Evolutionary conservation across 2,888 invertebrate species (phyloP).

Genomic region (Caenorhabditis parvicauda): DNA sequence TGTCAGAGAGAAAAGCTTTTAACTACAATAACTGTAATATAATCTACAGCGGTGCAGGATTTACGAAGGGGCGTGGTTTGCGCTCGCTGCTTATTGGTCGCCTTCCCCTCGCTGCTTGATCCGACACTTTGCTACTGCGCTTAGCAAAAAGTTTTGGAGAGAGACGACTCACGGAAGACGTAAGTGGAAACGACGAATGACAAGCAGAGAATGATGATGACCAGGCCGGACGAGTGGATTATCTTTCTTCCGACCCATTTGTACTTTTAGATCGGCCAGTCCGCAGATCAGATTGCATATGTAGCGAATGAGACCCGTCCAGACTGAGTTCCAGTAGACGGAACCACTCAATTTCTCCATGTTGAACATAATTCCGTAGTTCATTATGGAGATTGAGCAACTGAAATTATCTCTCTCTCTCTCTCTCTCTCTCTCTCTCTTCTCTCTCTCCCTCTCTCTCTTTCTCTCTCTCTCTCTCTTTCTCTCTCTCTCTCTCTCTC

Average conservation of each 20-base stretch:
- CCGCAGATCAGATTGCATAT: slow-evolving; percentile 31
- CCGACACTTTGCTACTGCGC: too few relatives aligned
- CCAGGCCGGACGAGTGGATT: slow-evolving; percentile 34
- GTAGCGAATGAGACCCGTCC: slow-evolving; percentile 34
- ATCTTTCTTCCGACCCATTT: slow-evolving; percentile 35
- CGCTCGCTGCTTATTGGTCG: too few relatives aligned
- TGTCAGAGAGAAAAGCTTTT: too few relatives aligned
- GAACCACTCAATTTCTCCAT: slow-evolving; percentile 55
- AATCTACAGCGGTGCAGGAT: too few relatives aligned
- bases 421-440: too few relatives aligned
- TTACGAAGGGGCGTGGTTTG: too few relatives aligned
- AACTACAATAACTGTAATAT: too few relatives aligned
- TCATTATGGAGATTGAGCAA: slow-evolving; percentile 45
- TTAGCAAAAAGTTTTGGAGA: too few relatives aligned
- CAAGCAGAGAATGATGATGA: slow-evolving; percentile 32
- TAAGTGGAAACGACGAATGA: slow-evolving; percentile 32
- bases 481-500: too few relatives aligned
- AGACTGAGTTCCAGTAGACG: slow-evolving; percentile 47
- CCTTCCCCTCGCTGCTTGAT: too few relatives aligned
- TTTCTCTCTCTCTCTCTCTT: too few relatives aligned
- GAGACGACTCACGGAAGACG: slow-evolving; percentile 24
- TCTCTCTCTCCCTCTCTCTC: too few relatives aligned
- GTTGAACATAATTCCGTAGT: slow-evolving; percentile 58
- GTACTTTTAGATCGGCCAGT: slow-evolving; percentile 28
- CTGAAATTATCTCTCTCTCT: slow-evolving; percentile 18